Evolutionary conservation across 2,797 vertebrate species (phyloP).

Genomic region (Tapirus indicus): DNA sequence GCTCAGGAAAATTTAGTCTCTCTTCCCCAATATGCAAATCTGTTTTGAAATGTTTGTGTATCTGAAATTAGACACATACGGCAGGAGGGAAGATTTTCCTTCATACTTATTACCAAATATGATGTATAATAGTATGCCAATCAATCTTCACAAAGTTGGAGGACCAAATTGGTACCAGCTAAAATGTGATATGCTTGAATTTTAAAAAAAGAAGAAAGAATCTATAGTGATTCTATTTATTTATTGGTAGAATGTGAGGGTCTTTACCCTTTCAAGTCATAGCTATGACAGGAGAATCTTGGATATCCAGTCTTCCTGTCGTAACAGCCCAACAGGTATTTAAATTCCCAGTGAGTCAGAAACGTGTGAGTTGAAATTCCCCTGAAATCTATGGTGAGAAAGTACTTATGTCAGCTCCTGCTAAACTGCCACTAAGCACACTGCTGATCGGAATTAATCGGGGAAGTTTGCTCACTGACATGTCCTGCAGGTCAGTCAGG

Average conservation of each 20-base stretch:
- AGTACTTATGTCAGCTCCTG: conserved; percentile 55
- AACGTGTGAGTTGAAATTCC: conserved; percentile 51
- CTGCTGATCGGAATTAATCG: conserved; percentile 15
- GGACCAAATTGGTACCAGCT: neutral
- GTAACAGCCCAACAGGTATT: conserved; percentile 15
- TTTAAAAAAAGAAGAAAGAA: neutral
- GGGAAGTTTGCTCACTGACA: conserved; percentile 62
- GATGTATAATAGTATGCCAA: neutral
- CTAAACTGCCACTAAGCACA: conserved; percentile 63
- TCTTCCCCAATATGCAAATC: neutral
- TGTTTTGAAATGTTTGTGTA: neutral
- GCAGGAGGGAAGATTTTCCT: neutral
- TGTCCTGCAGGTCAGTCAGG: conserved; percentile 57
- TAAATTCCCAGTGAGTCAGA: conserved; percentile 68
- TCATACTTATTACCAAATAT: neutral
- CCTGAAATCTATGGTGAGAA: conserved; percentile 56
- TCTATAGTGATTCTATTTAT: neutral
- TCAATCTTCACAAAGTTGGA: neutral
- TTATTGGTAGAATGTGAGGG: neutral
- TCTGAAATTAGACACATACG: neutral
- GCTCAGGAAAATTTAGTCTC: neutral
- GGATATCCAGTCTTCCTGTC: conserved; percentile 14
- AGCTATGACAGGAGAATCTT: conserved; percentile 50
- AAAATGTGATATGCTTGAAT: neutral
- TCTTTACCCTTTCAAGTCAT: conserved; percentile 21